Base-by-base conservation (phyloP, 2,888 invertebrate genomes). In the Oscheius sp. region DNA sequence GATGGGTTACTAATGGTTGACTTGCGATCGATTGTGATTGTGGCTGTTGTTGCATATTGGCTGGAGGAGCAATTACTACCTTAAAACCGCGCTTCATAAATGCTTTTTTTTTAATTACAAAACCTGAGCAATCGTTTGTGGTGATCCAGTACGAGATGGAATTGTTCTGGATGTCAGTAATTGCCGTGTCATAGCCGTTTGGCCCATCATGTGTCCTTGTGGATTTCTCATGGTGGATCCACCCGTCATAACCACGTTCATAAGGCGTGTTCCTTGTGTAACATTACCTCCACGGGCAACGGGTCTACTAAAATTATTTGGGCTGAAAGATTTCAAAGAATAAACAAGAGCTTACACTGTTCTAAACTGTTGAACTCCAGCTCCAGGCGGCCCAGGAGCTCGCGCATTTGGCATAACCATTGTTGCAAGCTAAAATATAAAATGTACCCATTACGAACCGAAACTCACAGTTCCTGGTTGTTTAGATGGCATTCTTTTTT, bases 101-200 rank as follows among this genome's bases (percentile, higher is more conserved):
- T 6, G 35, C 35, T 35, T 35, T 35, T 35, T 49, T 49, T n/a
- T n/a, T n/a, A n/a, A n/a, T n/a, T n/a, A n/a, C n/a, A 35, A 35
- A 35, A 71, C 71, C 61, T 71, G 72, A 35, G 72, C 72, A 16
- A 72, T 64, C 2, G 72, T 66, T 45, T 66, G 72, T 12, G 66
- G 66, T 49, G 66, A 66, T 25, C 49, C 66, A 18, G 46, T 46
- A n/a, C 66, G 25, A 23, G 27, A 29, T 2, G 66, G 13, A 29
- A 49, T 25, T 7, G 52, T 25, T 49, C 66, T 12, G 9, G 52
- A 29, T 2, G 49, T 27, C 66, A 66, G 29, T 5, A 66, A 52
- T 27, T 66, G 66, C 7, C 52, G n/a, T 7, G 66, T 61, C 43
- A 61, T 25, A 9, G 25, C 64, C 7, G 21, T 23, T 61, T 61